Evolutionary conservation across 2,113 vertebrate genomes (phyloP), one percentile per base, ranked within the genome.

Genomic region (Anoura caudifer): DNA sequence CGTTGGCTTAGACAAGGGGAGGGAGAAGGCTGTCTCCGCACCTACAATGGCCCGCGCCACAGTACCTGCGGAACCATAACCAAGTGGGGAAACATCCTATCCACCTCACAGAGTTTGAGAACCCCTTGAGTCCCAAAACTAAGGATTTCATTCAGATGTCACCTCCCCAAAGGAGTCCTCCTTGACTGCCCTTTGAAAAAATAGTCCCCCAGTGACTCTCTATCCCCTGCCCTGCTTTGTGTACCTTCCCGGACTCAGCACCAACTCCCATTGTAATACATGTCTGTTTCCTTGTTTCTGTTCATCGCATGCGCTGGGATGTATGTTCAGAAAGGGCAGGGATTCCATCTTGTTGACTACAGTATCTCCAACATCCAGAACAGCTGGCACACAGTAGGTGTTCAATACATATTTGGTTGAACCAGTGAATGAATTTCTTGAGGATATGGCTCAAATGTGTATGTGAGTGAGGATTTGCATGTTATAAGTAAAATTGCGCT

Each of bases 111-210:
- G 80, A 81, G 31, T 45, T n/a, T n/a, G 26, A 20, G 6, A 70
- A 24, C 24, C 26, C 22, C 70, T 76, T 17, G 28, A 52, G 63
- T 65, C 43, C 41, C 28, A 88, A 87, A 93, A 17, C 15, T 11
- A 88, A 56, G 28, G 50, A 31, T 69, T 82, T 77, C 33, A 14
- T 33, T 94, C 77, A 38, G 63, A 61, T 69, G 54, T 45, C 77
- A 56, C 83, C 43, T 91, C 54, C 75, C 5, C 19, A 43, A 36
- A 61, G 75, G 36, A 85, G 38, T 17, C 69, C 36, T 85, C 73
- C 72, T 67, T 61, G 83, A 83, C 3, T 33, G 24, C 38, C 45
- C 33, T 87, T 95, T 77, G 36, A 10, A n/a, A n/a, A 93, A 70
- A 28, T 24, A 61, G n/a, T 43, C 13, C n/a, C 73, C 85, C 70